Conservation (phyloP, 2,888 invertebrate genomes). For the Scaeva pyrastri region DNA sequence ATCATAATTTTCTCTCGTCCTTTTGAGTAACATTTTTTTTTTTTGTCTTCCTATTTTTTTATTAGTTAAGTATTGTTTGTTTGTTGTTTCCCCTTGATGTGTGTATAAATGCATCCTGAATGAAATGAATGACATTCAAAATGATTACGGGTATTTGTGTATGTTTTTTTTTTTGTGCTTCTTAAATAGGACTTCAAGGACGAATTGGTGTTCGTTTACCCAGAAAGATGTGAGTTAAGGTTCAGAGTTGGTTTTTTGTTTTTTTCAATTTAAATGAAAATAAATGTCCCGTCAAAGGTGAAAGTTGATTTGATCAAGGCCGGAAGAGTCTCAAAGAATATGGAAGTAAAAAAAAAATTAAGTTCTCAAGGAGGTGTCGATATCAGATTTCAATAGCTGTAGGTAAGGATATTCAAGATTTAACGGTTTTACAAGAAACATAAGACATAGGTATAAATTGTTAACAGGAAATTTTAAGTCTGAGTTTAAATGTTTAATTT, state of each 20-base stretch:
- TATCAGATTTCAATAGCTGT: conserved; percentile 42
- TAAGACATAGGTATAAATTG: no score
- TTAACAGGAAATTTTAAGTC: no score
- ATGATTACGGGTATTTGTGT: conserved; percentile 55
- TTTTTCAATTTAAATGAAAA: not conserved
- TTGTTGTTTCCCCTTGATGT: conserved; percentile 48
- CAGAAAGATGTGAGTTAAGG: conserved; percentile 50
- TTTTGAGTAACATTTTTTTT: no score
- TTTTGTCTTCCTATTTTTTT: conserved; percentile 1
- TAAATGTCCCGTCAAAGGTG: conserved; percentile 56
- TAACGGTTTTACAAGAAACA: no score
- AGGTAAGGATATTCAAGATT: no score
- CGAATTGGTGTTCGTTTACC: conserved; percentile 62
- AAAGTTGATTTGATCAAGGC: conserved; percentile 70
- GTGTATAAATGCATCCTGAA: conserved; percentile 32
- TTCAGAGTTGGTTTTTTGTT: conserved; percentile 3
- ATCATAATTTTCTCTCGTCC: conserved; percentile 58
- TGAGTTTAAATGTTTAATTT: no score
- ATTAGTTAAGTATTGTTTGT: conserved; percentile 23
- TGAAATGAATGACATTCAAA: conserved; percentile 55
- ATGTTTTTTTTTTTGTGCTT: conserved; percentile 19
- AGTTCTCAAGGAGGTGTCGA: conserved; percentile 5
- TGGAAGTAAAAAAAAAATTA: conserved; percentile 1
- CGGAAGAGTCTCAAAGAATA: conserved; percentile 50
- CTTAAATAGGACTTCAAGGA: conserved; percentile 59